phyloP scores from a whole-genome alignment of 2,113 vertebrate species.

The Tetrax tetrax region DNA sequence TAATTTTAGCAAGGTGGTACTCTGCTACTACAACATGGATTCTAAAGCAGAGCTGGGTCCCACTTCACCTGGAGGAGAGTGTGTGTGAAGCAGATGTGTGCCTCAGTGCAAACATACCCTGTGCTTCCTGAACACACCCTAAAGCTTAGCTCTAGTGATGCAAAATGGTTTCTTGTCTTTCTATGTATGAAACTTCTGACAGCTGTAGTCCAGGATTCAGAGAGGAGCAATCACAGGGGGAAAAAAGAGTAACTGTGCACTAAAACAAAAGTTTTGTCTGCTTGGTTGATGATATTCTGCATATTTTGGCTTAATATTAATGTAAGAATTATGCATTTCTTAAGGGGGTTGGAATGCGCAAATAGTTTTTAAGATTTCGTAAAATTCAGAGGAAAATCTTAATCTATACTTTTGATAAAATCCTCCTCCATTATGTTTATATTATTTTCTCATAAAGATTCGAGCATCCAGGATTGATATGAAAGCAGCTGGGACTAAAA shows the following conservation, averaged over 20 bases:
- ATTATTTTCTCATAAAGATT: background rate
- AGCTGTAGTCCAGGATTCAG: background rate
- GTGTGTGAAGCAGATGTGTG: background rate
- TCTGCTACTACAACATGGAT: background rate
- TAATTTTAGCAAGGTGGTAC: fast-evolving
- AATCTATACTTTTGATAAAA: background rate
- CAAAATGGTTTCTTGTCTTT: background rate
- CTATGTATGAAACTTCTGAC: background rate
- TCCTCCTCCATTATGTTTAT: background rate
- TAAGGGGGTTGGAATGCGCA: background rate
- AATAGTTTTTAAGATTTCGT: background rate
- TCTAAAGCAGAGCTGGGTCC: background rate
- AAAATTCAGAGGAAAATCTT: background rate
- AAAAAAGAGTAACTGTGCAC: background rate
- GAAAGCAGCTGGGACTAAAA: background rate
- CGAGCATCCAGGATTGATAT: background rate
- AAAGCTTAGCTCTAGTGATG: fast-evolving
- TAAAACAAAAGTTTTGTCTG: background rate
- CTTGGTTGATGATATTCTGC: background rate
- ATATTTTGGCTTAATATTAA: background rate
- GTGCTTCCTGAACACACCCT: background rate
- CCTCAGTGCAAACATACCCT: background rate
- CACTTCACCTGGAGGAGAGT: background rate
- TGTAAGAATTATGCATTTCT: background rate
- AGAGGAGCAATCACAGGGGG: background rate